Evolutionary conservation across 2,888 invertebrate genomes (phyloP), one percentile per base, ranked within the genome.

Genomic region (Ochropleura leucogaster): DNA sequence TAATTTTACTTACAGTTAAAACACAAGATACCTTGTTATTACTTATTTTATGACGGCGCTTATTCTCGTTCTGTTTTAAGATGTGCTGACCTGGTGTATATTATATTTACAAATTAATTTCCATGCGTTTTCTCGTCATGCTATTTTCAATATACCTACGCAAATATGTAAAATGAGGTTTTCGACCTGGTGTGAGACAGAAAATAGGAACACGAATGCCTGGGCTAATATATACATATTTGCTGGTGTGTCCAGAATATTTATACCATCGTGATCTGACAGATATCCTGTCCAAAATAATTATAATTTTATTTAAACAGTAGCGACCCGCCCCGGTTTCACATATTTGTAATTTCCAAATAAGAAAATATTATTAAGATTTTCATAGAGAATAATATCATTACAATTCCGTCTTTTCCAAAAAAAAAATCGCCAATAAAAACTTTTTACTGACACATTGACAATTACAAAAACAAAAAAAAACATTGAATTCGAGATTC

Each of bases 1-100:
- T 84, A 80, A 84, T 82, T 83, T 67, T 7, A 49, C 66, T 60
- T 55, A 70, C 40, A 62, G 20, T 70, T 47, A 68, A 81, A 66
- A 70, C 62, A 63, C 51, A 42, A 40, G 49, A 60, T 49, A 71
- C n/a, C 0, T n/a, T 16, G 47, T 62, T 53, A 65, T 65, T n/a
- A 53, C 6, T 3, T 44, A 40, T 59, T 46, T 77, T 53, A 68
- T 9, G 55, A 60, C 20, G 53, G 64, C 65, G 63, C 49, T 30
- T 57, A 66, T 55, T 64, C 67, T 44, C 55, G n/a, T 44, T 6
- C 49, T 64, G 42, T 55, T 60, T 65, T 63, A 30, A 60, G 5
- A 59, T 63, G 66, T 64, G 60, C 65, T 68, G 44, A 65, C 44
- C 59, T 55, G 46, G 0, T 14, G 30, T 4, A 0, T 46, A 47